Evolutionary conservation across 2,113 vertebrate species (phyloP), one percentile per base, ranked within the genome.

Genomic region (Ardeotis arabs): DNA sequence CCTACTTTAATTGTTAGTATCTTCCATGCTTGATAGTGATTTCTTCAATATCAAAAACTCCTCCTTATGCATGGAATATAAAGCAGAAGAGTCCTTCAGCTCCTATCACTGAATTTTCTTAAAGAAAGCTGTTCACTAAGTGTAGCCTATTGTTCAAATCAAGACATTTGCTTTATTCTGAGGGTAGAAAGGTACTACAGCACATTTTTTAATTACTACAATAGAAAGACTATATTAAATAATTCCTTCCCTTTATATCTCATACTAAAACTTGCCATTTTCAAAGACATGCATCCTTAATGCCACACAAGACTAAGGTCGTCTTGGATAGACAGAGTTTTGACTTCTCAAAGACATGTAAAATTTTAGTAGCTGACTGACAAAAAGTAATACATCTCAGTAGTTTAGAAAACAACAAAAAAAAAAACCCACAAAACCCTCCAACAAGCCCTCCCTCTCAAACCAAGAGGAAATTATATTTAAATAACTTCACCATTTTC

Each of bases 31-130:
- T 63, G 24, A 60, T 13, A 90, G 9, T 4, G 29, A 77, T 75
- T 90, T 95, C 68, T 88, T 78, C 72, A 75, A 29, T 28, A 95
- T 28, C 59, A 90, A 81, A 93, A 92, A 1, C 31, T 86, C 37
- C n/a, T 89, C 58, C 29, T 88, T 84, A 77, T 11, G 6, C 23
- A 84, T 19, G 35, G 35, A 92, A 93, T 56, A 89, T 41, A 84
- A 89, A 92, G 37, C 45, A 84, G 39, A 37, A 79, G 33, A 95
- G 28, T 35, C 55, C 50, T 93, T 91, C 53, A 84, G 35, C n/a
- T n/a, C 25, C 31, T 64, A 19, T 15, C 37, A 84, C 16, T 11
- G 31, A 58, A 83, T 93, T 88, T 84, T 52, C 82, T 63, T 56
- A 59, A 69, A 90, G 28, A 79, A 89, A 89, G 31, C 35, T 82